These are phyloP conservation scores for Alviniconcha marisindica DNA, from an alignment of 1,140 invertebrate genomes.

Conservation along the genomic window DNA sequence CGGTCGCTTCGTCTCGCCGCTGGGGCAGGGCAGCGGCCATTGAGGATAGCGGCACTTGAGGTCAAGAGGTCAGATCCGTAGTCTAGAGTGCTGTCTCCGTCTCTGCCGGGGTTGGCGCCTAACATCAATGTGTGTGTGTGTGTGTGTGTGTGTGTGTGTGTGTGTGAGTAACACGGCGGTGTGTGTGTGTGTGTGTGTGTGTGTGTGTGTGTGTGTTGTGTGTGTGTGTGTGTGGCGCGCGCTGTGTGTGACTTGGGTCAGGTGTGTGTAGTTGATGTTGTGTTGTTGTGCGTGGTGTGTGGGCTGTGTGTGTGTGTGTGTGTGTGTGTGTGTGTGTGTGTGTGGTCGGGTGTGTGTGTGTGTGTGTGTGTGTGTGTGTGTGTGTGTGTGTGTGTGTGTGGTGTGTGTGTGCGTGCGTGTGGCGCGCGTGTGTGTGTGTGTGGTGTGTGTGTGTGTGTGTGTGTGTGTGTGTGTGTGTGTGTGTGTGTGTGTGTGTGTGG, in stretches of 20 bases:
- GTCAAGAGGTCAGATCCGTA: too few species aligned
- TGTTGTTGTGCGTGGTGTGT: too few species aligned
- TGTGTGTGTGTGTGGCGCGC: not conserved
- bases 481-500: too few species aligned
- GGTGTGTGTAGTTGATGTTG: not conserved
- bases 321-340: not conserved
- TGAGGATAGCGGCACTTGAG: too few species aligned
- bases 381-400: not conserved
- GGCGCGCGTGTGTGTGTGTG: not conserved
- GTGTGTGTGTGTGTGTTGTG: too few species aligned
- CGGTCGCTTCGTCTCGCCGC: too few species aligned
- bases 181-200: too few species aligned
- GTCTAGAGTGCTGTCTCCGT: too few species aligned
- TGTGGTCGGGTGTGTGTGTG: not conserved
- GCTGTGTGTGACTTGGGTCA: not conserved
- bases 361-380: slow-evolving; percentile 11
- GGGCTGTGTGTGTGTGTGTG: not conserved
- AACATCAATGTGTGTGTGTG: slow-evolving; percentile 16
- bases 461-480: not conserved
- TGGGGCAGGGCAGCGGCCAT: too few species aligned
- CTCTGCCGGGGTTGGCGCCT: too few species aligned
- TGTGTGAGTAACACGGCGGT: too few species aligned
- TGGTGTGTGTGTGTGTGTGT: not conserved
- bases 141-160: slow-evolving; percentile 11
- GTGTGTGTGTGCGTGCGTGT: not conserved